These are phyloP conservation scores for Sycobia sp. DNA, from an alignment of 1,140 invertebrate species.

Conservation along the genomic window DNA sequence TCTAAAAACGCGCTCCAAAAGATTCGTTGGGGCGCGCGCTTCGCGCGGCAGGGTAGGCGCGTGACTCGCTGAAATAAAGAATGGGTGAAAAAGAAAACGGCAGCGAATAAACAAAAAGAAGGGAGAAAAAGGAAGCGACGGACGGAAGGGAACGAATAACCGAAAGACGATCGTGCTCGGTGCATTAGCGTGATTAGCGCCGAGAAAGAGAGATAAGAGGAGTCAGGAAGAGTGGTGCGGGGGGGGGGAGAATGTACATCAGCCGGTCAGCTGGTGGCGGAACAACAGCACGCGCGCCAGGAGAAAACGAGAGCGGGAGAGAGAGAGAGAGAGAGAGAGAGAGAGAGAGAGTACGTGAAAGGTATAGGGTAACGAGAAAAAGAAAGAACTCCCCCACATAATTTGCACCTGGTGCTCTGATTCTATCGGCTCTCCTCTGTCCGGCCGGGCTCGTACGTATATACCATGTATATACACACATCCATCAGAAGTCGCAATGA, in stretches of 20 bases:
- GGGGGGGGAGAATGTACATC: conserved; percentile 23
- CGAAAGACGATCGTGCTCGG: conserved; percentile 34
- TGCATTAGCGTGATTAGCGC: conserved; percentile 60
- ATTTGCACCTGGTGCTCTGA: conserved; percentile 62
- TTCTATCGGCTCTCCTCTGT: conserved; percentile 53
- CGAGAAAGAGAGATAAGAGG: too few relatives aligned
- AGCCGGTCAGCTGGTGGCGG: conserved; percentile 26
- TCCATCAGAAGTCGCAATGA: too few relatives aligned
- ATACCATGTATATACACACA: too few relatives aligned
- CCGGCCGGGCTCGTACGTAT: too few relatives aligned
- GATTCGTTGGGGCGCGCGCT: too few relatives aligned
- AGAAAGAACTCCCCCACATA: conserved; percentile 48
- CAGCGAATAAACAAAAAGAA: not conserved
- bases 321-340: too few relatives aligned
- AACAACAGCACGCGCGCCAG: too few relatives aligned
- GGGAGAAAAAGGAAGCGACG: not conserved
- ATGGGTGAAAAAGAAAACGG: too few relatives aligned
- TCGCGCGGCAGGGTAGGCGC: not conserved
- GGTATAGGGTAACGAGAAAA: too few relatives aligned
- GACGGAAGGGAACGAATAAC: not conserved
- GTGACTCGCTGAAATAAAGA: conserved; percentile 26
- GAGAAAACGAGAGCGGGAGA: too few relatives aligned
- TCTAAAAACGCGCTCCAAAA: not conserved
- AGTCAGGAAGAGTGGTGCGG: not conserved
- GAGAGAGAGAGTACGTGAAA: too few relatives aligned